Conservation (phyloP, 1,140 invertebrate species). For the Akabosia matsudoensis region DNA sequence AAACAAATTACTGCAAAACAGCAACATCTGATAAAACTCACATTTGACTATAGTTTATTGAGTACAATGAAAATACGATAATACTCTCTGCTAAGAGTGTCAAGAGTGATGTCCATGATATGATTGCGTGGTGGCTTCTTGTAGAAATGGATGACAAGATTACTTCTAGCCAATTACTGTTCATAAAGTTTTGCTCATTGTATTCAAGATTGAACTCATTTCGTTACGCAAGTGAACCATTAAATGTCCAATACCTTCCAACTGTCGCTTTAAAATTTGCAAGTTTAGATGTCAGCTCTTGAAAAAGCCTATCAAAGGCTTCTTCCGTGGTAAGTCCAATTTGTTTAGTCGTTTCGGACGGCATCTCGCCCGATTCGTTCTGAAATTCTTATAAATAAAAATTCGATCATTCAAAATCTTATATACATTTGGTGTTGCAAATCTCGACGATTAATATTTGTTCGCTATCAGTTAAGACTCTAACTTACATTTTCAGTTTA, state of each 20-base stretch:
- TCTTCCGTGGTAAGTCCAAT: slow-evolving; percentile 39
- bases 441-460: too few relatives aligned
- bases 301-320: slow-evolving; percentile 42
- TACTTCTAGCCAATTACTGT: slow-evolving; percentile 42
- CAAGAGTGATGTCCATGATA: slow-evolving; percentile 40
- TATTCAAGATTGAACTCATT: too few relatives aligned
- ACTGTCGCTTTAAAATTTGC: slow-evolving; percentile 8
- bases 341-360: neutral
- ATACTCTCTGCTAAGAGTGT: slow-evolving; percentile 38
- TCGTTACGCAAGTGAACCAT: too few relatives aligned
- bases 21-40: slow-evolving; percentile 24
- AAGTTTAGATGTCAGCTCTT: slow-evolving; percentile 30
- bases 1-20: too few relatives aligned
- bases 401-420: too few relatives aligned
- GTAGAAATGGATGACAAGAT: slow-evolving; percentile 39
- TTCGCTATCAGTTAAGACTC: too few relatives aligned
- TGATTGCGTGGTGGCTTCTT: slow-evolving; percentile 38
- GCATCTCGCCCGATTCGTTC: too few relatives aligned
- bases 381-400: too few relatives aligned
- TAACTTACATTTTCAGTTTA: too few relatives aligned
- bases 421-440: neutral
- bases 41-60: slow-evolving; percentile 38
- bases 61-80: slow-evolving; percentile 38
- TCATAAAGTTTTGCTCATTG: too few relatives aligned
- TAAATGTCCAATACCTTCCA: slow-evolving; percentile 35